Conservation (phyloP, 1,140 invertebrate genomes). For the Glossosoma conforme region DNA sequence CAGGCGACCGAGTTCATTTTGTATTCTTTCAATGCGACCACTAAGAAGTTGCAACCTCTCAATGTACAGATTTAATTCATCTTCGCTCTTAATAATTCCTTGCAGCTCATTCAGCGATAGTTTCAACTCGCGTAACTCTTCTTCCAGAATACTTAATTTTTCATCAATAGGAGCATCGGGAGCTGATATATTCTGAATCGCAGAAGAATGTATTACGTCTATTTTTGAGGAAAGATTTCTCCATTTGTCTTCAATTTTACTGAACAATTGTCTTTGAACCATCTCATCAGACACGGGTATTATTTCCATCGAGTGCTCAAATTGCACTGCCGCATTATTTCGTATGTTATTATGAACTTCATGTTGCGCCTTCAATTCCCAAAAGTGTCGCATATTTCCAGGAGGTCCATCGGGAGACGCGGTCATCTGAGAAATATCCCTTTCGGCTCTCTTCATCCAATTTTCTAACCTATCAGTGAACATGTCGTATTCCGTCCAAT, state of each 20-base stretch:
- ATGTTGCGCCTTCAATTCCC: slow-evolving; percentile 83
- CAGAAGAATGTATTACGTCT: slow-evolving; percentile 58
- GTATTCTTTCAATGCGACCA: slow-evolving; percentile 66
- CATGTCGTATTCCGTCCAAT: slow-evolving; percentile 67
- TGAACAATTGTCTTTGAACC: slow-evolving; percentile 69
- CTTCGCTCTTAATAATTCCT: slow-evolving; percentile 73
- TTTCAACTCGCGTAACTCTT: slow-evolving; percentile 66
- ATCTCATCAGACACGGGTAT: slow-evolving; percentile 76
- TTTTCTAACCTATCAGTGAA: slow-evolving; percentile 65
- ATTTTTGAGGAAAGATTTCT: slow-evolving; percentile 59
- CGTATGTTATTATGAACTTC: slow-evolving; percentile 77
- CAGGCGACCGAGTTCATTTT: slow-evolving; percentile 70
- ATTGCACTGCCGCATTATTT: slow-evolving; percentile 64
- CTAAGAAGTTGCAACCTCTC: slow-evolving; percentile 72
- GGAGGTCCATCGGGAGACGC: slow-evolving; percentile 53
- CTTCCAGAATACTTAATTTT: slow-evolving; percentile 66
- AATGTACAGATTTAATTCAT: slow-evolving; percentile 74
- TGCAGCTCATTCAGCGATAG: slow-evolving; percentile 62
- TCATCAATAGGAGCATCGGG: slow-evolving; percentile 65
- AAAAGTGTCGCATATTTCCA: slow-evolving; percentile 72
- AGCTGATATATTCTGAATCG: slow-evolving; percentile 62
- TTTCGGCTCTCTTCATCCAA: slow-evolving; percentile 68
- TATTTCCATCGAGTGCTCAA: slow-evolving; percentile 71
- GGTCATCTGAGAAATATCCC: slow-evolving; percentile 53
- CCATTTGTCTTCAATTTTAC: slow-evolving; percentile 72